phyloP scores from a whole-genome alignment of 2,797 vertebrate species.

The Paguma larvata region DNA sequence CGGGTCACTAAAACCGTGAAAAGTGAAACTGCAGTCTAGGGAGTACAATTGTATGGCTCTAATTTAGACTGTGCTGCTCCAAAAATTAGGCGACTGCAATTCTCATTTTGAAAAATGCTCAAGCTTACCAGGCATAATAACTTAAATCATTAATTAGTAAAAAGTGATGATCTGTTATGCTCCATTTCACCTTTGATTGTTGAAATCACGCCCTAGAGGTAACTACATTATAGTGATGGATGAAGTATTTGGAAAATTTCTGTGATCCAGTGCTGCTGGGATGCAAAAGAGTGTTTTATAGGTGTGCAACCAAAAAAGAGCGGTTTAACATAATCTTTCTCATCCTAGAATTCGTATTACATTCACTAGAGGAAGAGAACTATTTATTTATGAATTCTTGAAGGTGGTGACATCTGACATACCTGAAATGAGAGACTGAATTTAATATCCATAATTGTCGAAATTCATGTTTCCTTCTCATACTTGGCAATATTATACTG shows the following conservation, averaged over 20 bases:
- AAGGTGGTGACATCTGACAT: conserved; percentile 71
- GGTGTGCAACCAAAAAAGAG: conserved; percentile 43
- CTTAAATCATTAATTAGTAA: conserved; percentile 71
- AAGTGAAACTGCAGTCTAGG: neutral
- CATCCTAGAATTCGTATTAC: conserved; percentile 14
- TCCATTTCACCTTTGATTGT: conserved; percentile 61
- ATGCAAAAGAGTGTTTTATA: conserved; percentile 43
- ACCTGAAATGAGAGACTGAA: conserved; percentile 66
- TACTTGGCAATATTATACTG: conserved; percentile 47
- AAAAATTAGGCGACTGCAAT: conserved; percentile 20
- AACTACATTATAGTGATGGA: conserved; percentile 44
- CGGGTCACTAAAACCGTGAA: neutral
- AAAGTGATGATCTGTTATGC: conserved; percentile 47
- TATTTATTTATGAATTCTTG: conserved; percentile 64
- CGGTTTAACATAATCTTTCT: conserved; percentile 64
- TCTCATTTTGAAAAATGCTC: conserved; percentile 60
- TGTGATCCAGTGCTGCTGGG: conserved; percentile 27
- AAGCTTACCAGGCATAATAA: conserved; percentile 3
- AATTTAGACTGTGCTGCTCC: neutral
- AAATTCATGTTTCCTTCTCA: conserved; percentile 34
- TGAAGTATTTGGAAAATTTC: conserved; percentile 62
- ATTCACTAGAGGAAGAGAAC: conserved; percentile 27
- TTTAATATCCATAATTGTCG: conserved; percentile 77
- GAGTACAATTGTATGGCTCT: neutral
- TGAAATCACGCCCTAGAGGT: conserved; percentile 55